phyloP scores from a whole-genome alignment of 23 tunicate species.

The Styela plicata region DNA sequence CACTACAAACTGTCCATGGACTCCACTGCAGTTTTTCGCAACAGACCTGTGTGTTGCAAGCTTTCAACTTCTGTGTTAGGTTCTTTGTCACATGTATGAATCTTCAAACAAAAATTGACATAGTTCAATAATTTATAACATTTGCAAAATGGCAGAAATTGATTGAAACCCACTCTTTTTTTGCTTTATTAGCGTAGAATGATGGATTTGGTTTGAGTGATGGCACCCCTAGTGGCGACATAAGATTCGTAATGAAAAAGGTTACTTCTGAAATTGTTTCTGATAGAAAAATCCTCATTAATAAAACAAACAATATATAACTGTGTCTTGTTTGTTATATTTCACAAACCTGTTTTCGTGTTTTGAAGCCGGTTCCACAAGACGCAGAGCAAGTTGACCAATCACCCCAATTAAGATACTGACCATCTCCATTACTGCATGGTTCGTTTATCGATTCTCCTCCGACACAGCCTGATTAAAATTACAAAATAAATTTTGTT shows the following conservation, averaged over 20 bases:
- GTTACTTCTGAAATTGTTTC: no score
- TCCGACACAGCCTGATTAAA: constrained; percentile 61
- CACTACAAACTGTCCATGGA: constrained; percentile 75
- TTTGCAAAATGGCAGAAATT: no score
- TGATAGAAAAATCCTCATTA: no score
- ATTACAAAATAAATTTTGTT: no score
- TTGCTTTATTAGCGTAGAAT: no score
- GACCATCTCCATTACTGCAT: constrained; percentile 45
- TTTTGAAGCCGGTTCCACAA: constrained; percentile 66
- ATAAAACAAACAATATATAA: neutral
- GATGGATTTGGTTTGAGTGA: neutral
- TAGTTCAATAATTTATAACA: no score
- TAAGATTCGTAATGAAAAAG: no score
- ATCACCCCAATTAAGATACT: constrained; percentile 33
- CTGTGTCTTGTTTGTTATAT: neutral
- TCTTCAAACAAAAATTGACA: no score
- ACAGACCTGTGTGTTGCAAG: constrained; percentile 49
- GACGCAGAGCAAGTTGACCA: constrained; percentile 56
- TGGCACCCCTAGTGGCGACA: no score
- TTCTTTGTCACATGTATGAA: constrained; percentile 14
- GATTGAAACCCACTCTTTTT: no score
- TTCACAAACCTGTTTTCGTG: constrained; percentile 42
- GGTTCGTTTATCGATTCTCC: constrained; percentile 19
- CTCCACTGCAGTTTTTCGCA: constrained; percentile 69
- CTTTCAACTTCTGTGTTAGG: constrained; percentile 23